Base-by-base conservation (phyloP, 2,113 vertebrate species). In the Circaetus gallicus region DNA sequence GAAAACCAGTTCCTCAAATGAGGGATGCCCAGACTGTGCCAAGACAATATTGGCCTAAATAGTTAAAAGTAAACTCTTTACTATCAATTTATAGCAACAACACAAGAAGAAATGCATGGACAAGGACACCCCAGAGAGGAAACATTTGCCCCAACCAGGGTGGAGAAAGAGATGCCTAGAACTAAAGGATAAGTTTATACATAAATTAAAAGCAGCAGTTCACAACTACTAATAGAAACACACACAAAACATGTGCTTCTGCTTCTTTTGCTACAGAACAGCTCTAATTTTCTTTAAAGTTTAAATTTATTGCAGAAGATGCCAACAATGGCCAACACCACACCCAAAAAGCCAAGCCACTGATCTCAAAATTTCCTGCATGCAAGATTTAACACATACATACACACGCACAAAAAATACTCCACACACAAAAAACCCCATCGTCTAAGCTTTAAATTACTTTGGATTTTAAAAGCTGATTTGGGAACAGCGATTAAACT, bases 401-500 rank as follows among this genome's bases (percentile, higher is more conserved):
- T 29, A 77, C 2, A 91, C 18, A 78, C 40, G 61, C 20, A 59
- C 16, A 52, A 56, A 58, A 22, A 56, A 8, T 53, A 53, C 52
- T 16, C 40, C 15, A 31, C 36, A 18, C 14, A 40, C 1, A 36
- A 14, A 61, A 47, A 72, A 78, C 28, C 9, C 45, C 67, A 92
- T 79, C 58, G 2, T 91, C 92, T 94, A 88, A 96, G 95, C 96
- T 90, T 95, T 92, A 97, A 96, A 96, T 96, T 94, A 93, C 93
- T 96, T 83, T 36, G 90, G 94, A 93, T 96, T 96, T 97, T 93
- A 88, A 95, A 94, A 97, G 95, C 96, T 96, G 96, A 96, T 95
- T 94, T 96, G 93, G 80, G 90, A 95, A 93, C 66, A 96, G 90
- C 52, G 74, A 96, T 95, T 96, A 97, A 94, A 97, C 92, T 95